Conservation (phyloP, 2,113 vertebrate species). For the Prolemur simus region DNA sequence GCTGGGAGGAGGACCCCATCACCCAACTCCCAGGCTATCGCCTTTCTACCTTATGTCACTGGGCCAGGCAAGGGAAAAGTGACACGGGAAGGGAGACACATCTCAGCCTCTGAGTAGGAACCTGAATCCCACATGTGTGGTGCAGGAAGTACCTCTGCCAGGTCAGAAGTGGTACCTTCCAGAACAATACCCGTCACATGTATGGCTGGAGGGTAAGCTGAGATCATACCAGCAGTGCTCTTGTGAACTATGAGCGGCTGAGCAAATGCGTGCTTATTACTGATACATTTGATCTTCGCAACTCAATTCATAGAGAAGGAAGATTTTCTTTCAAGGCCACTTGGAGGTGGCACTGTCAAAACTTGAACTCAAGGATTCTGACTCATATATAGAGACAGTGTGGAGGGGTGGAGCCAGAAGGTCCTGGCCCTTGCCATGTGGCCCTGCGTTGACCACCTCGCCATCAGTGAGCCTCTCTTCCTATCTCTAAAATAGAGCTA, state of each 20-base stretch:
- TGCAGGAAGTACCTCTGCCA: neutral
- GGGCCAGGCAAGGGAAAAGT: neutral
- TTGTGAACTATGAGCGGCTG: neutral
- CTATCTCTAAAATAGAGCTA: neutral
- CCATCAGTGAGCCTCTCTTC: neutral
- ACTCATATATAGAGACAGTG: neutral
- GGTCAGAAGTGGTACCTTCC: neutral
- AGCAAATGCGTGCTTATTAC: neutral
- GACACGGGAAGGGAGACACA: neutral
- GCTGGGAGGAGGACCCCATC: neutral
- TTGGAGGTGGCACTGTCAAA: neutral
- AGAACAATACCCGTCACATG: neutral
- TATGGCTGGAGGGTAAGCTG: accelerated
- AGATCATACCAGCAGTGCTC: too few relatives aligned
- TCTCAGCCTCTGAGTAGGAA: neutral
- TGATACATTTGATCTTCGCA: neutral
- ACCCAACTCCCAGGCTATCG: neutral
- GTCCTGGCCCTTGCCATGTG: neutral
- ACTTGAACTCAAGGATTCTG: neutral
- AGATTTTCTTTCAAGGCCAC: neutral
- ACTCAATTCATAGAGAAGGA: neutral
- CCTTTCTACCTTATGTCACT: neutral
- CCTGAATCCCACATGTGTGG: accelerated
- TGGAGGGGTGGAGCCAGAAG: neutral
- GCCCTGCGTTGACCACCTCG: neutral